These are phyloP conservation scores for Microtus oregoni DNA, from an alignment of 2,113 vertebrate genomes.

Conservation along the genomic window DNA sequence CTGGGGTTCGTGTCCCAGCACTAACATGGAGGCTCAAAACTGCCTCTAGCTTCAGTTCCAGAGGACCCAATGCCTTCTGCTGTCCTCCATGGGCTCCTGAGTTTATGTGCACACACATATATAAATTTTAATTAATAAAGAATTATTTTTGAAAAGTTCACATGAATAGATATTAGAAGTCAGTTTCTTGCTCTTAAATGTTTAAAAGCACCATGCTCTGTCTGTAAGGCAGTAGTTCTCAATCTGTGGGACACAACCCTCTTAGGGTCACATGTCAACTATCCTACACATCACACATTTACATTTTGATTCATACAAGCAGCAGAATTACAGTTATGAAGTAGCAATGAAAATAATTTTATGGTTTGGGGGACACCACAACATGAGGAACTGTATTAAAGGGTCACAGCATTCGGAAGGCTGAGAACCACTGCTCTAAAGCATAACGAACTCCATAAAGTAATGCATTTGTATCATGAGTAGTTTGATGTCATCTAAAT, in stretches of 20 bases:
- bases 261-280: neutral
- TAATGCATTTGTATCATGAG: constrained; percentile 19
- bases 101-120: neutral
- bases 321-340: neutral
- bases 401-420: neutral
- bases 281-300: neutral
- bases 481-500: constrained; percentile 48
- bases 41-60: neutral
- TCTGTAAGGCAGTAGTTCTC: neutral
- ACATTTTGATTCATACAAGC: neutral
- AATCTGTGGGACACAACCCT: neutral
- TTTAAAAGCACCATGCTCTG: constrained; percentile 40
- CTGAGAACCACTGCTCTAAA: neutral
- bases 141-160: neutral
- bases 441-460: neutral
- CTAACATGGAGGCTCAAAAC: neutral
- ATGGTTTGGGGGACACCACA: neutral
- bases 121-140: neutral
- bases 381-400: neutral
- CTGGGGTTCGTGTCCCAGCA: neutral
- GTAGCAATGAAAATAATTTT: neutral
- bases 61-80: neutral
- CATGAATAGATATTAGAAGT: neutral
- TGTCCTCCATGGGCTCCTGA: neutral
- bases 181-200: constrained; percentile 8